These are phyloP conservation scores for Myotis brandtii DNA, from an alignment of 2,113 vertebrate genomes.

Conservation along the genomic window DNA sequence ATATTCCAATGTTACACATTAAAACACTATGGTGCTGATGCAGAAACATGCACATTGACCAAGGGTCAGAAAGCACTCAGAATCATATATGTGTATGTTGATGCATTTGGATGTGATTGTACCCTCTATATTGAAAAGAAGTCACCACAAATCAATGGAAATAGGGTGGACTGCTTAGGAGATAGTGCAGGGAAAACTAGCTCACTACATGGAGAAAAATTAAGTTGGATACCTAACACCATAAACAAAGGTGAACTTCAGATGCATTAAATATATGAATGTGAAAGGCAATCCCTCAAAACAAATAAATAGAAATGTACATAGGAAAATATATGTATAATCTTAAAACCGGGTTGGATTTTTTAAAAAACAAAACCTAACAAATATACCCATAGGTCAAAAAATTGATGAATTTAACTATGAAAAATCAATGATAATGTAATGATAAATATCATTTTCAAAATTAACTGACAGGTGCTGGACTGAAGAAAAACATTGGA, in stretches of 20 bases:
- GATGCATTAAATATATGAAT: neutral
- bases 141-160: neutral
- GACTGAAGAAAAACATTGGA: neutral
- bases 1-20: neutral
- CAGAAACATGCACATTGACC: neutral
- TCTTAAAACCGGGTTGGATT: neutral
- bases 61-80: neutral
- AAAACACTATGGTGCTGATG: neutral
- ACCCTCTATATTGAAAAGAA: neutral
- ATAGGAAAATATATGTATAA: neutral
- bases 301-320: constrained; percentile 10
- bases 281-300: neutral
- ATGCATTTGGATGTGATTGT: neutral
- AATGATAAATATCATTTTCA: neutral
- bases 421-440: constrained; percentile 16
- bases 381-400: neutral
- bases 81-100: neutral
- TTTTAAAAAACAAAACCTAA: neutral
- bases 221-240: neutral
- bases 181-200: neutral
- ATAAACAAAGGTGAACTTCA: neutral
- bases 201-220: neutral
- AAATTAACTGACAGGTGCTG: neutral
- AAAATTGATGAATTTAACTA: neutral
- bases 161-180: neutral